phyloP scores from a whole-genome alignment of 2,113 vertebrate species.

The Prinia subflava region DNA sequence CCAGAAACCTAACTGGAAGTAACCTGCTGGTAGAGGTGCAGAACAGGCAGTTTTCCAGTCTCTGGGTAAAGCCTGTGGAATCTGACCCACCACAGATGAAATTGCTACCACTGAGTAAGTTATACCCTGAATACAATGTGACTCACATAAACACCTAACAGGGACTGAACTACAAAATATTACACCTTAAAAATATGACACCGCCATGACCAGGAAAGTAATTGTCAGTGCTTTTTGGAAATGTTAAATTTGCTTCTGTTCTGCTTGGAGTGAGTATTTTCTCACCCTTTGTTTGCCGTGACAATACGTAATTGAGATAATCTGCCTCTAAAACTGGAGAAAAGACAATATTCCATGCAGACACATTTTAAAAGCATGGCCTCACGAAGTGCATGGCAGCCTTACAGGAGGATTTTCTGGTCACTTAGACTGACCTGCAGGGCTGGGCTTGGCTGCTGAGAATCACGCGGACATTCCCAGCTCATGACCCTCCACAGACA shows the following conservation, averaged over 20 bases:
- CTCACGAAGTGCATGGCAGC: background rate
- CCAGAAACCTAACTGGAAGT: background rate
- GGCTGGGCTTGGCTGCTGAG: background rate
- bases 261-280: background rate
- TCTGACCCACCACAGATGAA: fast-evolving
- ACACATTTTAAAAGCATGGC: fast-evolving
- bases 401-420: background rate
- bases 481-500: background rate
- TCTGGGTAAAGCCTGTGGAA: background rate
- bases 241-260: background rate
- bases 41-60: background rate
- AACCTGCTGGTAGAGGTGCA: background rate
- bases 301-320: background rate
- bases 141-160: background rate
- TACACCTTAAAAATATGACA: background rate
- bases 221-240: background rate
- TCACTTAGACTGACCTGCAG: background rate
- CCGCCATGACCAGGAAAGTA: background rate
- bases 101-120: background rate
- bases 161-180: background rate
- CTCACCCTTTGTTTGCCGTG: background rate
- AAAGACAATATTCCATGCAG: background rate
- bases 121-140: fast-evolving
- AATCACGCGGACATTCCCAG: fast-evolving
- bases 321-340: background rate